Base-by-base conservation (phyloP, 2,888 invertebrate genomes). In the Polyommatus iphigenia region DNA sequence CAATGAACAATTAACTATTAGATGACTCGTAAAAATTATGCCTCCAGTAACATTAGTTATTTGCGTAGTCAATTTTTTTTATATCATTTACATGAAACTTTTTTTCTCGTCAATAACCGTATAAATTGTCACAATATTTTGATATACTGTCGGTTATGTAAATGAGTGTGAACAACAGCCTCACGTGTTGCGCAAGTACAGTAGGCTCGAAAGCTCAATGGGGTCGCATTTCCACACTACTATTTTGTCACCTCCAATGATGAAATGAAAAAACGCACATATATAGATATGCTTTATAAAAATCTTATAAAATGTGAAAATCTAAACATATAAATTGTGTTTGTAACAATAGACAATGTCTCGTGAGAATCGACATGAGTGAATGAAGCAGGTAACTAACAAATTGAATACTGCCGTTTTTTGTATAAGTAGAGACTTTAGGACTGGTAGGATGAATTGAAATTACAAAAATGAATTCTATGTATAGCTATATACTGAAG, bases 161-260 rank as follows among this genome's bases (percentile, higher is more conserved):
- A 54, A 73, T 73, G 20, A 73, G 73, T 54, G 75, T 24, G 75
- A 54, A 75, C 50, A 75, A 77, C 76, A 80, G 79, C 80, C 79
- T 50, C 76, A 73, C 54, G 76, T 83, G 84, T 84, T 82, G 84
- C 82, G 85, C 67, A 85, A 78, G 24, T 71, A 80, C 81, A 80
- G 81, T 84, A 80, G 81, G 81, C 81, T 82, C 83, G 83, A 84
- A 85, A 85, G 83, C 80, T 82, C 80, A 85, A 82, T 82, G 82
- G 82, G 82, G 82, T 75, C 82, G 80, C 81, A 78, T 83, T 83
- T 79, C 83, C 79, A 80, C 81, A 81, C 80, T 73, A 46, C 18
- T 29, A 67, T 67, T 67, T 32, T 67, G 67, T 67, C 67, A 67
- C 67, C 29, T 67, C 20, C 67, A 32, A 67, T 67, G 67, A 67